Percentiles rank a stretch among this genome's conserved stretches.
Evolutionary conservation across 1,140 invertebrate species (phyloP).

Genomic region (Macrobrachium rosenbergii): DNA sequence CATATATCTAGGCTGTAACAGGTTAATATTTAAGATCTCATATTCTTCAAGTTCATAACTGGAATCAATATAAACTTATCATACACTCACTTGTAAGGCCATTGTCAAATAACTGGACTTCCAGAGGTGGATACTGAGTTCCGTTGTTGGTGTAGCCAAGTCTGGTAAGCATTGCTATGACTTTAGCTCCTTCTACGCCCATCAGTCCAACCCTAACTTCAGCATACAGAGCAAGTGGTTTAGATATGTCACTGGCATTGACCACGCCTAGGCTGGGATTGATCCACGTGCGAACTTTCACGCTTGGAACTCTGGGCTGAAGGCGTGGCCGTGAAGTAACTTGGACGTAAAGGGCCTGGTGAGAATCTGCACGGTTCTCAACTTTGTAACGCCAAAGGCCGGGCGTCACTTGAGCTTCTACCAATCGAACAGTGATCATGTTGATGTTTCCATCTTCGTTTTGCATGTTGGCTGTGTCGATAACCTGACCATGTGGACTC

Average conservation of each 20-base stretch:
- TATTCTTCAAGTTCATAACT: too few relatives aligned
- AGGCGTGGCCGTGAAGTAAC: constrained; percentile 58
- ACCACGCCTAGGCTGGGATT: constrained; percentile 56
- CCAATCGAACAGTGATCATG: constrained; percentile 64
- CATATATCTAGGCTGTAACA: constrained; percentile 25
- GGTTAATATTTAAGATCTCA: too few relatives aligned
- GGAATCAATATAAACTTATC: background rate
- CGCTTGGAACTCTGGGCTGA: constrained; percentile 16
- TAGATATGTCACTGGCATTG: constrained; percentile 62
- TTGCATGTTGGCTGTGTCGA: constrained; percentile 66
- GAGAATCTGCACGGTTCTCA: constrained; percentile 61
- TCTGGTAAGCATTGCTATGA: constrained; percentile 58
- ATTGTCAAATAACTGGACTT: constrained; percentile 57
- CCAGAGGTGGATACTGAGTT: constrained; percentile 50
- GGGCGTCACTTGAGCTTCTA: constrained; percentile 56
- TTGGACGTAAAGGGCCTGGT: constrained; percentile 65
- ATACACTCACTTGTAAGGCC: constrained; percentile 58
- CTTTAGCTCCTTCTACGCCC: constrained; percentile 54
- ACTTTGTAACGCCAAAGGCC: constrained; percentile 65
- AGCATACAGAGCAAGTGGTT: constrained; percentile 58
- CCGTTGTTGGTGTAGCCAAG: constrained; percentile 62
- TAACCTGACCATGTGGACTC: constrained; percentile 64
- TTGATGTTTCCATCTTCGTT: constrained; percentile 66
- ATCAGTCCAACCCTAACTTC: constrained; percentile 55
- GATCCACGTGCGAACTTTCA: constrained; percentile 61